phyloP scores from a whole-genome alignment of 23 tunicate species.

The Oikopleura albicans region DNA sequence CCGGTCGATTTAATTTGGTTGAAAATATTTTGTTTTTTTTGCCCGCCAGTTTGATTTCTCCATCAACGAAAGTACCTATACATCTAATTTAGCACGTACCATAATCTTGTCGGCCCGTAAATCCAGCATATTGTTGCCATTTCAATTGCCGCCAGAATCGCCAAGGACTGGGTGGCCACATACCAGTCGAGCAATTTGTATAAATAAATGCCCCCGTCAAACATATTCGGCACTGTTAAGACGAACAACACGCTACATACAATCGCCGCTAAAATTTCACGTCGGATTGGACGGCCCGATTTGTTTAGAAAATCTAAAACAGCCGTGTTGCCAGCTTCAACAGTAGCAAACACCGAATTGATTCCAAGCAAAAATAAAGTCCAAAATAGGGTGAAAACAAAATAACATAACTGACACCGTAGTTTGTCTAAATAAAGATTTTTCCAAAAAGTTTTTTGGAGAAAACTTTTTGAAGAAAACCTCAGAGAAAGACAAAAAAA shows the following conservation, averaged over 20 bases:
- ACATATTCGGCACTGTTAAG: background rate
- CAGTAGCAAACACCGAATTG: conserved; percentile 18
- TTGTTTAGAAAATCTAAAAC: conserved; percentile 29
- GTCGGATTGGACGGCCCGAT: too few relatives aligned
- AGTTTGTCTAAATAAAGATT: too few relatives aligned
- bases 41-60: too few relatives aligned
- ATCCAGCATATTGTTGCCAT: conserved; percentile 43
- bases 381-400: too few relatives aligned
- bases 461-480: too few relatives aligned
- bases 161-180: conserved; percentile 34
- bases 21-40: too few relatives aligned
- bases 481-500: too few relatives aligned
- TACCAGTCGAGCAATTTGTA: conserved; percentile 48
- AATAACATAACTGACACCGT: too few relatives aligned
- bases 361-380: conserved; percentile 54
- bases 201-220: conserved; percentile 75
- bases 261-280: background rate
- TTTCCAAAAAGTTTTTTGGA: too few relatives aligned
- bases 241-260: background rate
- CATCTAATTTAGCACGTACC: background rate
- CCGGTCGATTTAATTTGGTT: too few relatives aligned
- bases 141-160: conserved; percentile 57
- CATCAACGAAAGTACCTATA: too few relatives aligned
- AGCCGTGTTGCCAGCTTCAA: conserved; percentile 29
- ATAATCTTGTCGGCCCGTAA: conserved; percentile 24